A percentile compares a stretch with the other conserved stretches of the same genome.
These are phyloP conservation scores for Lasioglossum oenotherae DNA, from an alignment of 2,888 invertebrate genomes.

Conservation along the genomic window DNA sequence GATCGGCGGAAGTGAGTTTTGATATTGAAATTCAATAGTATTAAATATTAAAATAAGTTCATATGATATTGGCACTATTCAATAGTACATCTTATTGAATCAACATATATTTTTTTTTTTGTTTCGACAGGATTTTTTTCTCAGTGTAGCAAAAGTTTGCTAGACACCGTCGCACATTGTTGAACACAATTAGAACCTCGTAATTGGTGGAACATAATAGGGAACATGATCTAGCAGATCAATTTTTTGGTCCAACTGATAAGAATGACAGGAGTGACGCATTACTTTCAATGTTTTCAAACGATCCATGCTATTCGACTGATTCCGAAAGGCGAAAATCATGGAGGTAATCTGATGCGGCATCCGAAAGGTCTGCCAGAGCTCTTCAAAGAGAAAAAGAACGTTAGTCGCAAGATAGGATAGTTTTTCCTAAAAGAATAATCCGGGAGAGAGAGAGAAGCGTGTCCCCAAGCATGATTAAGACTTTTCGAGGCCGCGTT, in stretches of 20 bases:
- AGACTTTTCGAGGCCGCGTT: slow-evolving; percentile 12
- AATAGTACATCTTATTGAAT: too few species aligned
- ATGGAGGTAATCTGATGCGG: background rate
- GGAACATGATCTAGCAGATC: background rate
- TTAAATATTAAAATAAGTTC: too few species aligned
- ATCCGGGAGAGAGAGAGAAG: background rate
- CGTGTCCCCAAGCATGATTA: slow-evolving; percentile 7
- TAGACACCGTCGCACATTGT: background rate
- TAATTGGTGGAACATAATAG: background rate
- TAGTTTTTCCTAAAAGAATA: background rate
- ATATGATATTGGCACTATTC: too few species aligned
- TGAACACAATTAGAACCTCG: background rate
- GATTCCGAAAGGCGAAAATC: background rate
- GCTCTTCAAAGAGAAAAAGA: background rate
- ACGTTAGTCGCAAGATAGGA: background rate
- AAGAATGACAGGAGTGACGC: background rate
- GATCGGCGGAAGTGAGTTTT: too few species aligned
- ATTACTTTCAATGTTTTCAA: background rate
- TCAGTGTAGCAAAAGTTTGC: background rate
- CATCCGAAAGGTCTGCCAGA: background rate
- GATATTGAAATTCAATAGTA: too few species aligned
- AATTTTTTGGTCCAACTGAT: background rate
- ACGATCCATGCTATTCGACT: background rate
- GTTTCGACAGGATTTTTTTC: too few species aligned
- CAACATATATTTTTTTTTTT: too few species aligned